phyloP scores from a whole-genome alignment of 2,797 vertebrate species.

The Tauraco hartlaubi region DNA sequence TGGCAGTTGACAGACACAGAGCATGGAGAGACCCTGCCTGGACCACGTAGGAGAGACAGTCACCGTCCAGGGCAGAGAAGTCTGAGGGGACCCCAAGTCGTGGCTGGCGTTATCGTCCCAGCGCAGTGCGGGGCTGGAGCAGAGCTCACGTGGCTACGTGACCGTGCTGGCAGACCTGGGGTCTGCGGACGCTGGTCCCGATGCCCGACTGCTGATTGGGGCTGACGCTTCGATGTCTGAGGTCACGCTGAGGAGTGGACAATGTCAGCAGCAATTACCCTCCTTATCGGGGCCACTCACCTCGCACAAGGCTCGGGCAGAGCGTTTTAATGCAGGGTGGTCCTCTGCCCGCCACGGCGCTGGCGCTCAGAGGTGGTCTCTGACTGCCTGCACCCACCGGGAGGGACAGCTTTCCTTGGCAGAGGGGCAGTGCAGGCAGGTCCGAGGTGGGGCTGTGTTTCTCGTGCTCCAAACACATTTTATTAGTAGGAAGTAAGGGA shows the following conservation, averaged over 20 bases:
- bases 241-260: background rate
- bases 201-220: background rate
- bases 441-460: background rate
- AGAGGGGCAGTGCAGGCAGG: background rate
- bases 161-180: background rate
- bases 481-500: background rate
- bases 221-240: background rate
- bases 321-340: background rate
- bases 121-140: background rate
- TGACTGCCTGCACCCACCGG: rapidly evolving
- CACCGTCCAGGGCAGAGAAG: background rate
- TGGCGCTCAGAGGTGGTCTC: background rate
- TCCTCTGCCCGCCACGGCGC: rapidly evolving
- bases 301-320: background rate
- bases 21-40: background rate
- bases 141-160: rapidly evolving
- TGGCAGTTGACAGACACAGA: background rate
- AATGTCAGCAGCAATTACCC: background rate
- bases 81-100: rapidly evolving
- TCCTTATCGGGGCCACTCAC: background rate
- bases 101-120: background rate
- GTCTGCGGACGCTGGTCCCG: background rate
- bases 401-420: background rate
- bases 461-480: background rate
- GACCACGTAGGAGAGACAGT: background rate